Conservation (phyloP, 2,888 invertebrate species). For the Parelbella ahira region DNA sequence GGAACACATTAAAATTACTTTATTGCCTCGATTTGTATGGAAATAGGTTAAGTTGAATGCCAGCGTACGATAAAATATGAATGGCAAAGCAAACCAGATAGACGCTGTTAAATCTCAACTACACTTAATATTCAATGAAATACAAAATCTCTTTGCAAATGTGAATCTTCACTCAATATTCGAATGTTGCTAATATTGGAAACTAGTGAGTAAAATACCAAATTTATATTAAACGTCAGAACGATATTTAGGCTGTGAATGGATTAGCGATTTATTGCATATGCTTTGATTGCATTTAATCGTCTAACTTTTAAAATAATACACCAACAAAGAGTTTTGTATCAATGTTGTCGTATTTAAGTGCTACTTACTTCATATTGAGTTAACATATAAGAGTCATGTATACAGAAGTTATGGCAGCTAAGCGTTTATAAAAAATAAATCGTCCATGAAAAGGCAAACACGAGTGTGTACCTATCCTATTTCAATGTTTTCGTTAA, state of each 20-base stretch:
- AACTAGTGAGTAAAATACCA: conserved; percentile 20
- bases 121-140: conserved; percentile 8
- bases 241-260: conserved; percentile 15
- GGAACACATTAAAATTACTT: no score
- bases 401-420: no score
- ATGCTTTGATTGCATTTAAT: background rate
- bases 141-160: conserved; percentile 4
- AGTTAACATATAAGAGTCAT: no score
- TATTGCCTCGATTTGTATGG: no score
- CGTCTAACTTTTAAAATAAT: no score
- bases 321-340: no score
- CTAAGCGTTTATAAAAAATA: background rate
- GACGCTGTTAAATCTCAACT: no score
- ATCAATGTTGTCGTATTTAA: no score
- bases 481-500: conserved; percentile 12
- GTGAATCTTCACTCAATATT: conserved; percentile 20
- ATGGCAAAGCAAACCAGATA: no score
- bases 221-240: conserved; percentile 27
- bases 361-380: no score
- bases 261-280: background rate
- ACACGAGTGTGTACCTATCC: conserved; percentile 11
- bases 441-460: conserved; percentile 13
- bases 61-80: no score
- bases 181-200: conserved; percentile 21
- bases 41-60: no score